These are phyloP conservation scores for Drosophila chauvacae DNA, from an alignment of 1,140 invertebrate species.

Conservation along the genomic window DNA sequence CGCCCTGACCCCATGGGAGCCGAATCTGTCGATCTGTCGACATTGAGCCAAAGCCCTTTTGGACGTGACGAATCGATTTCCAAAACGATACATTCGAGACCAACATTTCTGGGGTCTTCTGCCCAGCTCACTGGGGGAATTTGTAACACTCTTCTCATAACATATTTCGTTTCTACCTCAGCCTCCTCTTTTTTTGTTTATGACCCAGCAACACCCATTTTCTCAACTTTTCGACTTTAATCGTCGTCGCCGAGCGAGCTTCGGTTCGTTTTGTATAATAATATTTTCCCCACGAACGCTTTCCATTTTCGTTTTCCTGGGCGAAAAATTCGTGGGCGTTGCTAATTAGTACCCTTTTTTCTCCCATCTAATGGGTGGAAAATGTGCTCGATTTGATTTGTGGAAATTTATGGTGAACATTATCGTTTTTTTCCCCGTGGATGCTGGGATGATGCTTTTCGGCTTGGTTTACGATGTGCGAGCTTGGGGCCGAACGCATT, in stretches of 20 bases:
- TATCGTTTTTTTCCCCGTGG: constrained; percentile 33
- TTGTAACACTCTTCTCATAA: constrained; percentile 67
- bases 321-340: constrained; percentile 68
- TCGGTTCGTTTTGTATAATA: constrained; percentile 54
- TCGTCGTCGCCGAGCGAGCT: constrained; percentile 46
- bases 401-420: constrained; percentile 74
- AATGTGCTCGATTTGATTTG: constrained; percentile 81
- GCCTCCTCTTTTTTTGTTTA: constrained; percentile 50
- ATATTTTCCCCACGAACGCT: constrained; percentile 54
- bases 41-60: constrained; percentile 70
- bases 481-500: constrained; percentile 74
- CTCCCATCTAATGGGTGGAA: constrained; percentile 43
- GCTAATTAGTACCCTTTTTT: constrained; percentile 66
- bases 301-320: constrained; percentile 55
- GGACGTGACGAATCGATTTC: constrained; percentile 78
- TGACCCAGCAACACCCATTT: constrained; percentile 72
- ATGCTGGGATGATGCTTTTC: constrained; percentile 29
- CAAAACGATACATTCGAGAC: constrained; percentile 69
- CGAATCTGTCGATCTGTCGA: constrained; percentile 56
- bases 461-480: constrained; percentile 72
- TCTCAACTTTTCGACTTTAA: constrained; percentile 78
- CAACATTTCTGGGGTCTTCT: constrained; percentile 28
- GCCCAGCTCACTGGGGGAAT: constrained; percentile 34
- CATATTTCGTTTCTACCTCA: constrained; percentile 28
- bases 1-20: constrained; percentile 41